These are phyloP conservation scores for Monochamus alternatus DNA, from an alignment of 2,888 invertebrate genomes.

Conservation along the genomic window DNA sequence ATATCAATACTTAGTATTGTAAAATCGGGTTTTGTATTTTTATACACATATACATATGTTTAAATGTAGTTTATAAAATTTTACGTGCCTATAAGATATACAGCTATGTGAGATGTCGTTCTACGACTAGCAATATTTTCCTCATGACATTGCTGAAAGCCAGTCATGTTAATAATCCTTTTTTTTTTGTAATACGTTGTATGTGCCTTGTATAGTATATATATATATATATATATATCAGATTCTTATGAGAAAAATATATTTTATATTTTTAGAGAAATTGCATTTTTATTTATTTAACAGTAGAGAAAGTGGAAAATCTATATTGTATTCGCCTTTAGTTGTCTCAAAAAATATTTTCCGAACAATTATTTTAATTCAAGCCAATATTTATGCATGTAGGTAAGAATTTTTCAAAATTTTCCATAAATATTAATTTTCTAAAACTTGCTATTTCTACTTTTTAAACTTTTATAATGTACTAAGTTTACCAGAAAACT, in stretches of 20 bases:
- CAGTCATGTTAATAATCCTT: constrained; percentile 52
- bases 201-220: constrained; percentile 42
- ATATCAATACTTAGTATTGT: constrained; percentile 41
- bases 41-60: constrained; percentile 23
- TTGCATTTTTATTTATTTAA: constrained; percentile 51
- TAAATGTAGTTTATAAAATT: constrained; percentile 37
- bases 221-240: constrained; percentile 50
- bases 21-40: constrained; percentile 46
- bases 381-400: too few species aligned
- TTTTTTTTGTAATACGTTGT: constrained; percentile 47
- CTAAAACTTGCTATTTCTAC: too few species aligned
- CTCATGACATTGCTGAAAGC: constrained; percentile 52
- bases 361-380: too few species aligned
- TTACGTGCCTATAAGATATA: constrained; percentile 36
- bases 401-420: too few species aligned
- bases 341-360: too few species aligned
- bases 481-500: too few species aligned
- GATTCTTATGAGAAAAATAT: constrained; percentile 53
- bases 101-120: constrained; percentile 40
- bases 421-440: too few species aligned
- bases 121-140: constrained; percentile 52
- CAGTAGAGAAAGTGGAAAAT: constrained; percentile 19
- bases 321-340: too few species aligned
- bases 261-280: constrained; percentile 51
- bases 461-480: too few species aligned